These are phyloP conservation scores for Coleophora deauratella DNA, from an alignment of 2,888 invertebrate species.

Conservation along the genomic window DNA sequence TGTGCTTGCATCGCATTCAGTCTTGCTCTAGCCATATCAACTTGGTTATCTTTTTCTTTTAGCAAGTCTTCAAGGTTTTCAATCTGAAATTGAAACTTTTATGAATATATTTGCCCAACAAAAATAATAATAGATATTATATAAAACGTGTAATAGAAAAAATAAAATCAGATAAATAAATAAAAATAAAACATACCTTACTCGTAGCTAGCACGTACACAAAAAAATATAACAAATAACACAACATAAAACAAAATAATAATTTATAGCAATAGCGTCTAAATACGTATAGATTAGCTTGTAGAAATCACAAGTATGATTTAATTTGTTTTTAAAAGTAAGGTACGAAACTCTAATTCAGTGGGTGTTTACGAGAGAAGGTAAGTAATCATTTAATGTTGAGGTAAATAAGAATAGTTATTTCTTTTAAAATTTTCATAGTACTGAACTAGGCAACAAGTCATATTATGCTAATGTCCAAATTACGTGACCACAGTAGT, in stretches of 20 bases:
- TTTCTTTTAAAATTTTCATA: too few relatives aligned
- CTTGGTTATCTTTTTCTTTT: conserved; percentile 98
- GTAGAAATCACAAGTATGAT: too few relatives aligned
- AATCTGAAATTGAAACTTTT: conserved; percentile 76
- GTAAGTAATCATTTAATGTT: too few relatives aligned
- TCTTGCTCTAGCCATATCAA: conserved; percentile 94
- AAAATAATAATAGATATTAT: conserved; percentile 2
- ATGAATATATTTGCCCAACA: background rate
- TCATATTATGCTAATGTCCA: too few relatives aligned
- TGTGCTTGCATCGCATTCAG: conserved; percentile 95
- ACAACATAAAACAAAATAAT: background rate
- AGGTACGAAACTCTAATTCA: too few relatives aligned
- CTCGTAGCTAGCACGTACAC: conserved; percentile 14
- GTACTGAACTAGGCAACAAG: too few relatives aligned
- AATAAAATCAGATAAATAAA: conserved; percentile 15
- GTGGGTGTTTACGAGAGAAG: too few relatives aligned
- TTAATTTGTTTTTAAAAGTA: too few relatives aligned
- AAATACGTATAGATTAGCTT: too few relatives aligned
- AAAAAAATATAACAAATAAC: conserved; percentile 1
- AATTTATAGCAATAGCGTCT: background rate
- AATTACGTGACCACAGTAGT: too few relatives aligned
- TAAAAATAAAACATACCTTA: conserved; percentile 20
- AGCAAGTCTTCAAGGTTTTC: conserved; percentile 97
- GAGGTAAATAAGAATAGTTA: too few relatives aligned
- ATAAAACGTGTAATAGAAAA: conserved; percentile 8